Evolutionary conservation across 1,140 invertebrate species (phyloP).

Genomic region (Tetraneura akinire): DNA sequence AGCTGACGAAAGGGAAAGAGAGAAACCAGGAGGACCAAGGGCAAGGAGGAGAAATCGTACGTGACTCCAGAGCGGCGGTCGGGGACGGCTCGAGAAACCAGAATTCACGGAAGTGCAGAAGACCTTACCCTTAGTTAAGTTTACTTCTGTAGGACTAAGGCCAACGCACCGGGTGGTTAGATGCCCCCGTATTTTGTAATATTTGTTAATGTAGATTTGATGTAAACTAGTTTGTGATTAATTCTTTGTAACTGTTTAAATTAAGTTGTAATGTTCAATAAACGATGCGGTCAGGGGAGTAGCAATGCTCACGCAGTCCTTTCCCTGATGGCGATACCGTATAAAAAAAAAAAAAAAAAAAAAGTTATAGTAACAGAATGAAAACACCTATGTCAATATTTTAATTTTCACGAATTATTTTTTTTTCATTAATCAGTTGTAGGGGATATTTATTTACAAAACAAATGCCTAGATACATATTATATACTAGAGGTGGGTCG

Average conservation of each 20-base stretch:
- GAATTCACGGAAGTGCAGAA: not conserved
- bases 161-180: not conserved
- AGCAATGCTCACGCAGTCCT: conserved; percentile 8
- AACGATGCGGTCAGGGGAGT: not conserved
- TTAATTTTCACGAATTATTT: too few relatives aligned
- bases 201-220: not conserved
- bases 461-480: too few relatives aligned
- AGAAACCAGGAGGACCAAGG: not conserved
- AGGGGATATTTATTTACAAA: too few relatives aligned
- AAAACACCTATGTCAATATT: too few relatives aligned
- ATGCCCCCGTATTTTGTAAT: not conserved
- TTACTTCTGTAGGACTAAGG: not conserved
- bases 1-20: not conserved
- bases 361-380: too few relatives aligned
- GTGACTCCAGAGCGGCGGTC: not conserved
- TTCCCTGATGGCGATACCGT: not conserved
- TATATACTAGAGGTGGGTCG: too few relatives aligned
- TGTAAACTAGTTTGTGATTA: not conserved
- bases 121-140: too few relatives aligned
- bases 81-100: too few relatives aligned
- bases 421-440: too few relatives aligned
- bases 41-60: not conserved
- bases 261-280: not conserved
- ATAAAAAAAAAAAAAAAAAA: too few relatives aligned
- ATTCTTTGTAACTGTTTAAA: not conserved